A percentile compares a stretch with the other conserved stretches of the same genome.
Evolutionary conservation across 2,113 vertebrate species (phyloP).

Genomic region (Bucco capensis): DNA sequence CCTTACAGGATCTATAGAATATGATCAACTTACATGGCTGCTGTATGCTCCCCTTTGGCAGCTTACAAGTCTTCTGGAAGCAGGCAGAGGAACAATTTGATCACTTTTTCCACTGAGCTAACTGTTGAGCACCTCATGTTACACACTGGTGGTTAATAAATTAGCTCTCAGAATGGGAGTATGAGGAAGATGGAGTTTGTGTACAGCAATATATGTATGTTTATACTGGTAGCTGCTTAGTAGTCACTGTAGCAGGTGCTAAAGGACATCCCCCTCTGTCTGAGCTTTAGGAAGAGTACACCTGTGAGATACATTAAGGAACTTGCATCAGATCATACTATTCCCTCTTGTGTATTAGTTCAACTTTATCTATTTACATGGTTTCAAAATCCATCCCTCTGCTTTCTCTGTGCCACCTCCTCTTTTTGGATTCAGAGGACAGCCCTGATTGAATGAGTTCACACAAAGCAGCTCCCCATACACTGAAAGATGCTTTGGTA

Average conservation of each 20-base stretch:
- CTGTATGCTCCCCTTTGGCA: neutral
- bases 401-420: neutral
- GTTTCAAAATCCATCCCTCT: neutral
- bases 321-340: neutral
- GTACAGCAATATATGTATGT: neutral
- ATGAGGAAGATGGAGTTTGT: neutral
- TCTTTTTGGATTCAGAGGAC: neutral
- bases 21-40: neutral
- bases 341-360: neutral
- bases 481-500: neutral
- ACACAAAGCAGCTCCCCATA: neutral
- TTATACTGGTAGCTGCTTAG: neutral
- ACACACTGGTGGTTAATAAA: neutral
- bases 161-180: neutral
- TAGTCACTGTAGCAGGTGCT: neutral
- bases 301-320: neutral
- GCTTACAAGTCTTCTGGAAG: neutral
- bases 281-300: neutral
- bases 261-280: neutral
- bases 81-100: neutral
- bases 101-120: constrained; percentile 15
- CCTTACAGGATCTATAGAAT: neutral
- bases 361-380: neutral
- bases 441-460: neutral
- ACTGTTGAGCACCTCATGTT: neutral